Evolutionary conservation across 2,113 vertebrate genomes (phyloP), one percentile per base, ranked within the genome.

Genomic region (Eubucco bourcierii): DNA sequence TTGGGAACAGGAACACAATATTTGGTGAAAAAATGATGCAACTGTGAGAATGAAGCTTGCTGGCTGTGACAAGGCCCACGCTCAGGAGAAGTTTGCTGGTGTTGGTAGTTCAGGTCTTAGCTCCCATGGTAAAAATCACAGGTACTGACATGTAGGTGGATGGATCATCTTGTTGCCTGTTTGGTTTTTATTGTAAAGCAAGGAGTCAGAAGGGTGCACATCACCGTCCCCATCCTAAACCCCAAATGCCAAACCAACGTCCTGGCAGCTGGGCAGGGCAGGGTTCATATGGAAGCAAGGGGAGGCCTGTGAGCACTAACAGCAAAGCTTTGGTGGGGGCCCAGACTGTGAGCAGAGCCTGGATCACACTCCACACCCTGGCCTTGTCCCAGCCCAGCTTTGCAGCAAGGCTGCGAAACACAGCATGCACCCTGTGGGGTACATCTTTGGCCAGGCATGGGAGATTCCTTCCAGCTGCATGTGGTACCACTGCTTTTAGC

Each of bases 231-330:
- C 8, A 10, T n/a, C 19, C 23, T 44, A 83, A 37, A 29, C 4
- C 44, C 12, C 2, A 3, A 64, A 10, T 2, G 4, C 16, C 10
- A 68, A 87, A 34, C 4, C 8, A 29, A 27, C 0, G 0, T 17
- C 68, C 4, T 1, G 2, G 29, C 27, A 55, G 12, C 13, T 0
- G 0, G 1, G 7, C 31, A 39, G 60, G 33, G 39, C 34, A 68
- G 41, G 23, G 24, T 55, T 65, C 12, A 34, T 24, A 24, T 1
- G 4, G 18, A 27, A 5, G 14, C 0, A 2, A 79, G 14, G 5
- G 6, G 21, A 87, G 10, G 24, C n/a, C 52, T 41, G 27, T 6
- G 16, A 61, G 20, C 29, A 46, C 0, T 3, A 19, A 27, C 5
- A 47, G 77, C 39, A 58, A 34, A 80, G 17, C 46, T 66, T 7